Percentiles rank a stretch among this genome's conserved stretches.
These are phyloP conservation scores for Liodrosophila aerea DNA, from an alignment of 2,888 invertebrate genomes.

Conservation along the genomic window DNA sequence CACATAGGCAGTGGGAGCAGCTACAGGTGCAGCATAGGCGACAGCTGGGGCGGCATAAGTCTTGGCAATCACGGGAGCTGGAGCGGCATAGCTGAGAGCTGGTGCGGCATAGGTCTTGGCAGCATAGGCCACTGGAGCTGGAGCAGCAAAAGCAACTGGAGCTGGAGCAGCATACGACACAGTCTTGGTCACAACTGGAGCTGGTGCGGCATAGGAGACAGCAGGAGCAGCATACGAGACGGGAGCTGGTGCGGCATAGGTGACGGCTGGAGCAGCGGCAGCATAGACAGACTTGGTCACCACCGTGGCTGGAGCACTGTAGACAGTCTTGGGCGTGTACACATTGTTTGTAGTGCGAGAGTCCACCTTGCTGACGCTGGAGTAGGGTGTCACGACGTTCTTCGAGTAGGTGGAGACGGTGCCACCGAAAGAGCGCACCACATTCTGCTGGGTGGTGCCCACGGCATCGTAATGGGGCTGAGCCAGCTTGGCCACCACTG, in stretches of 20 bases:
- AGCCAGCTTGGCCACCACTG: conserved; percentile 73
- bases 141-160: conserved; percentile 13
- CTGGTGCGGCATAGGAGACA: conserved; percentile 57
- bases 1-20: conserved; percentile 65
- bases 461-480: conserved; percentile 76
- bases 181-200: conserved; percentile 71
- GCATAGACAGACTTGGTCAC: conserved; percentile 70
- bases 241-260: conserved; percentile 64
- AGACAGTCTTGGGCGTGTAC: conserved; percentile 81
- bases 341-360: conserved; percentile 85
- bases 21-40: conserved; percentile 53
- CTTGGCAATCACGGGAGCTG: conserved; percentile 76
- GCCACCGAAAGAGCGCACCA: conserved; percentile 84
- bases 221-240: conserved; percentile 53
- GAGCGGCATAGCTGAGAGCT: conserved; percentile 16
- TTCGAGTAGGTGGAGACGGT: conserved; percentile 85
- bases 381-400: conserved; percentile 85
- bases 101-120: conserved; percentile 75
- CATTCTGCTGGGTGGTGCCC: conserved; percentile 84
- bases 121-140: conserved; percentile 48
- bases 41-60: conserved; percentile 56
- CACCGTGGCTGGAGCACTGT: conserved; percentile 70
- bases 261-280: conserved; percentile 48
- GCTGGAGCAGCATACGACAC: conserved; percentile 60
- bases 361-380: conserved; percentile 84